Evolutionary conservation across 30 jellyfish, hydroid and myxozoan species (phyloP), one percentile per base, ranked within the genome.

Genomic region (Clytia hemisphaerica): DNA sequence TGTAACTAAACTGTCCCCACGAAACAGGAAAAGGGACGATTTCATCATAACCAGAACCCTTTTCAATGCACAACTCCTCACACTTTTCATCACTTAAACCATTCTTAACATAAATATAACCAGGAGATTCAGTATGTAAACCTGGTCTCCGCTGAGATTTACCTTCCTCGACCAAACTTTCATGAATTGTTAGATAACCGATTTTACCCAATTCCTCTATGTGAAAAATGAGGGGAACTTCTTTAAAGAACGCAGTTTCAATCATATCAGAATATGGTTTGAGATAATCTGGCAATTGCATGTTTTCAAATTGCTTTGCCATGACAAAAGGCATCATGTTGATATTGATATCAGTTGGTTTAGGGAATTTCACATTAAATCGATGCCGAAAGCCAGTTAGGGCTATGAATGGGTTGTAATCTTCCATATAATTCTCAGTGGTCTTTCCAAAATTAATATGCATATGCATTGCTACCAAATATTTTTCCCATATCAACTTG

Each of bases 261-360:
- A 78, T 12, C 28, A 18, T 7, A 21, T 21, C 16, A 70, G 62
- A 51, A 32, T 78, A 78, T 0, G 45, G 58, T 6, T 38, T 1
- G 26, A 78, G 25, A 38, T 78, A 21, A 1, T 38, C 63, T 34
- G 92, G 92, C 22, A 78, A 58, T 28, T 27, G 25, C 45, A 53
- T 37, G 2, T 67, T 49, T 18, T 37, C 60, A 34, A 78, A 78
- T 26, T 12, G 12, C 19, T 12, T 18, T 19, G 37, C 27, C 60
- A 65, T 65, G 6, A 53, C 54, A 49, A 65, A 78, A 7, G 92
- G 92, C 92, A 78, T 78, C 92, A 78, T 78, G 77, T 78, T 78
- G 3, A 78, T 78, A 60, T 34, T 67, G 5, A 78, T 66, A 6
- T 62, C 83, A 6, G 67, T 65, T 26, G 83, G 83, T 24, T 54